Evolutionary conservation across 2,113 vertebrate species (phyloP).

Genomic region (Tachuris rubrigastra): DNA sequence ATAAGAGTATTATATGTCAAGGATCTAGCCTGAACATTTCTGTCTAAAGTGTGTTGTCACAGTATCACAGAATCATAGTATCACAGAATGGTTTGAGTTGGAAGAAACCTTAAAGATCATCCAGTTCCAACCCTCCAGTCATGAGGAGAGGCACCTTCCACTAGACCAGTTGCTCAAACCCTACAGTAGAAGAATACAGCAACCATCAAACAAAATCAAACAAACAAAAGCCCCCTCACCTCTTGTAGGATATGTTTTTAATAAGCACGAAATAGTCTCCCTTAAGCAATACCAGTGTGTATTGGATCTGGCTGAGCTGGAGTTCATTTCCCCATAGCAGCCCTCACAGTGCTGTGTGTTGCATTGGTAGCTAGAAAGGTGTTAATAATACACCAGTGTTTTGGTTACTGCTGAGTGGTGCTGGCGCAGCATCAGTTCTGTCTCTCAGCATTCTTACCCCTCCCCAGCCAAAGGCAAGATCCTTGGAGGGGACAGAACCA

Average conservation of each 20-base stretch:
- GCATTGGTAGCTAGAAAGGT: background rate
- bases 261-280: background rate
- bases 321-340: background rate
- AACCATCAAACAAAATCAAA: background rate
- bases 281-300: background rate
- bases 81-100: background rate
- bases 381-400: background rate
- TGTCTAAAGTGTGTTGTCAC: background rate
- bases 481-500: background rate
- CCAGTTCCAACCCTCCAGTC: background rate
- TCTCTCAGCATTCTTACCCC: background rate
- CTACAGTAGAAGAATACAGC: background rate
- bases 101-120: background rate
- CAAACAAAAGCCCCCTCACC: background rate
- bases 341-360: background rate
- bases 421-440: background rate
- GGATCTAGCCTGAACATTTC: background rate
- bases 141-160: background rate
- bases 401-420: background rate
- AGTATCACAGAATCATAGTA: background rate
- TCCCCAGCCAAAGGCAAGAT: background rate
- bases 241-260: background rate
- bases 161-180: background rate
- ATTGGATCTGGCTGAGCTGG: background rate
- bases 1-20: background rate